These are phyloP conservation scores for Sphenodon punctatus DNA, from an alignment of 2,797 vertebrate genomes.

Conservation along the genomic window DNA sequence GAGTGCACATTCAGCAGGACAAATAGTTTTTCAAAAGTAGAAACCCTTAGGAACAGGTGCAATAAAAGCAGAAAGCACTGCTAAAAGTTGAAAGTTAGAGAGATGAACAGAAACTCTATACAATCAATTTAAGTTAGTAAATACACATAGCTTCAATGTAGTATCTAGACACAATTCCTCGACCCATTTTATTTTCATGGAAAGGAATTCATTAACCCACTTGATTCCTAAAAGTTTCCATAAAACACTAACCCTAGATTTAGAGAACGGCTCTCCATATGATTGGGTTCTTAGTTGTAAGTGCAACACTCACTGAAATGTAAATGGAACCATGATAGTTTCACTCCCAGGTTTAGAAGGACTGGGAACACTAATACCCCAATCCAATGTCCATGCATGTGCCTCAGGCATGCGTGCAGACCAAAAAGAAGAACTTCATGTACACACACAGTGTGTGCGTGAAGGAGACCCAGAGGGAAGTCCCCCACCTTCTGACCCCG, in stretches of 20 bases:
- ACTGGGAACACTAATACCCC: background rate
- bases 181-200: background rate
- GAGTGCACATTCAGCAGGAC: background rate
- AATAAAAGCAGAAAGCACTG: background rate
- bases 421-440: too few species aligned
- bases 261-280: background rate
- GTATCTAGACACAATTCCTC: background rate
- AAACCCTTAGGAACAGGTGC: background rate
- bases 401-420: too few species aligned
- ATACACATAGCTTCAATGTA: background rate
- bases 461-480: too few species aligned
- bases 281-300: background rate
- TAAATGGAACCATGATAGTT: background rate
- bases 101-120: background rate
- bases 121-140: background rate
- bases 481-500: too few species aligned
- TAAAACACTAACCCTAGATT: background rate
- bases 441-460: too few species aligned
- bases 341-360: background rate
- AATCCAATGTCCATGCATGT: too few species aligned
- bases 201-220: background rate
- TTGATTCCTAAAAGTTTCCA: background rate
- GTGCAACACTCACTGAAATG: background rate
- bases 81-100: background rate
- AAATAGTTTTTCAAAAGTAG: background rate